Conservation (phyloP, 2,113 vertebrate genomes). For the Junco hyemalis region DNA sequence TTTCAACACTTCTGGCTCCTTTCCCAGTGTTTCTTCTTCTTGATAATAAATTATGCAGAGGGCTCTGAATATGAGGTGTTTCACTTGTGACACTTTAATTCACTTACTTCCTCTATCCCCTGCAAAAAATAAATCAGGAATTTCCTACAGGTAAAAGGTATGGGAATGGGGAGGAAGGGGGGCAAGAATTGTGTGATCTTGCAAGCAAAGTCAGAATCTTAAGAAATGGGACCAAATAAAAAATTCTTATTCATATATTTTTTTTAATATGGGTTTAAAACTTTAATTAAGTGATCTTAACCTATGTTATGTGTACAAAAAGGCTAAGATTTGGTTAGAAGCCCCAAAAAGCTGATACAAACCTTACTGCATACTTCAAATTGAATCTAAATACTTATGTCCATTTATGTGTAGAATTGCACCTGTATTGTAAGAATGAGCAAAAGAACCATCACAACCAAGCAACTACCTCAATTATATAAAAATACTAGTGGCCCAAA, state of each 20-base stretch:
- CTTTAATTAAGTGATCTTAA: background rate
- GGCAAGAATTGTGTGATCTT: background rate
- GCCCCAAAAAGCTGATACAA: background rate
- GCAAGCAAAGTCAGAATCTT: background rate
- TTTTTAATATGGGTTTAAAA: background rate
- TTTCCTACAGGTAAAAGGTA: background rate
- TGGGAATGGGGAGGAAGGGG: accelerated
- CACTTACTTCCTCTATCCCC: background rate
- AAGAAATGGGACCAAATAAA: background rate
- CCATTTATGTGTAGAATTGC: background rate
- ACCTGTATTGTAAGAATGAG: background rate
- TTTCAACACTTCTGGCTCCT: background rate
- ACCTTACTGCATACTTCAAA: background rate
- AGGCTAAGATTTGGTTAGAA: background rate
- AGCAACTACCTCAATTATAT: background rate
- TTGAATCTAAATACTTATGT: background rate
- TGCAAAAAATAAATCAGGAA: background rate
- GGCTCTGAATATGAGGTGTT: background rate
- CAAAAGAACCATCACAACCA: background rate
- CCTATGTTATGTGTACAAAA: background rate
- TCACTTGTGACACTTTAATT: background rate
- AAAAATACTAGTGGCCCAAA: background rate
- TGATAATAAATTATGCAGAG: background rate
- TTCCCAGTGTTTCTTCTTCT: background rate
- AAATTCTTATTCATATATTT: background rate